These are phyloP conservation scores for Limnephilus auricula DNA, from an alignment of 2,888 invertebrate genomes.

Conservation along the genomic window DNA sequence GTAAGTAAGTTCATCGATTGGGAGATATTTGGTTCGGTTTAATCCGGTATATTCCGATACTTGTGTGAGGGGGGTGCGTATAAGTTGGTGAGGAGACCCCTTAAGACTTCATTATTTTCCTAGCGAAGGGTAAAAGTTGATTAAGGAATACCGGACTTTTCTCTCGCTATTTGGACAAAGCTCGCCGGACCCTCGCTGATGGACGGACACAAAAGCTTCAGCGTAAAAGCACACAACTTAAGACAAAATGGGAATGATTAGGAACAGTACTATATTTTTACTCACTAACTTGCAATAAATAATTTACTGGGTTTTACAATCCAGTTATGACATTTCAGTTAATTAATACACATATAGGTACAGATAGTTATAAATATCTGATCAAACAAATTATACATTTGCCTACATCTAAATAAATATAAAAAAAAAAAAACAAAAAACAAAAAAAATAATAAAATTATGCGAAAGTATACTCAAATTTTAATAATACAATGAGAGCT, in stretches of 20 bases:
- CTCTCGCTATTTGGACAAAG: constrained; percentile 58
- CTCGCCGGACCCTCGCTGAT: constrained; percentile 32
- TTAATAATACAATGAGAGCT: too few species aligned
- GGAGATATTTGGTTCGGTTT: constrained; percentile 24
- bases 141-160: constrained; percentile 47
- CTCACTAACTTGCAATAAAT: neutral
- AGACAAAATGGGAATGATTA: neutral
- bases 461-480: too few species aligned
- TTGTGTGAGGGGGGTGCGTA: constrained; percentile 6
- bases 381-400: too few species aligned
- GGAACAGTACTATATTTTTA: neutral
- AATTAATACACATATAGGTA: too few species aligned
- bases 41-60: constrained; percentile 10
- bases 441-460: too few species aligned
- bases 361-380: too few species aligned
- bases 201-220: constrained; percentile 13
- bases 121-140: constrained; percentile 65
- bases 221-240: constrained; percentile 2
- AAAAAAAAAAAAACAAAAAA: too few species aligned
- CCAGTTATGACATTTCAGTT: too few species aligned
- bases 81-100: constrained; percentile 59
- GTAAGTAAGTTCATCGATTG: constrained; percentile 19
- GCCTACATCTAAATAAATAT: too few species aligned
- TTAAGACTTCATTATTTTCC: constrained; percentile 64
- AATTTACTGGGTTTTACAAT: too few species aligned